phyloP scores from a whole-genome alignment of 2,797 vertebrate genomes.

The Luscinia megarhynchos region DNA sequence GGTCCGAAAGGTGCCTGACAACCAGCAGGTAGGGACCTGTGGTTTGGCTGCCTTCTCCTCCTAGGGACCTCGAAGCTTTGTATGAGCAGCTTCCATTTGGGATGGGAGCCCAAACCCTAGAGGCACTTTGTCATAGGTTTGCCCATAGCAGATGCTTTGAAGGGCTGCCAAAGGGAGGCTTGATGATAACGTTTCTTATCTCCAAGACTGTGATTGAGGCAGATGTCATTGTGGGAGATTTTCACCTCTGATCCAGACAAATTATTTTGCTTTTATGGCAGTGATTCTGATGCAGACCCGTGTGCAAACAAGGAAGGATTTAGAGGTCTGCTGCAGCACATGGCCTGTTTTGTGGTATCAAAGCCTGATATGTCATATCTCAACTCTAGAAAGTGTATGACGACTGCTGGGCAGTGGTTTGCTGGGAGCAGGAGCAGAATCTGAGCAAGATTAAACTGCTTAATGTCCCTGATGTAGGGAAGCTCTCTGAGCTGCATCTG shows the following conservation, averaged over 20 bases:
- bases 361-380: neutral
- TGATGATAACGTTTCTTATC: neutral
- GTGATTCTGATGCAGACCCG: neutral
- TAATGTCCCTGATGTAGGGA: neutral
- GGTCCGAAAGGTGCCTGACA: slow-evolving; percentile 96
- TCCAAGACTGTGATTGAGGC: neutral
- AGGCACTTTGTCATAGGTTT: neutral
- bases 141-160: neutral
- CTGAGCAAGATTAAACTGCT: neutral
- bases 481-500: neutral
- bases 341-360: neutral
- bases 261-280: neutral
- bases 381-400: neutral
- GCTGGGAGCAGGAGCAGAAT: neutral
- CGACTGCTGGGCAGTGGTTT: neutral
- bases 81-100: neutral
- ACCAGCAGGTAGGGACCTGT: slow-evolving; percentile 88
- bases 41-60: neutral
- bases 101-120: neutral
- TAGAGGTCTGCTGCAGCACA: neutral
- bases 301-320: neutral
- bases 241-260: too few species aligned
- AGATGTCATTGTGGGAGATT: neutral
- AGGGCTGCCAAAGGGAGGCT: neutral
- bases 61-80: neutral